phyloP scores from a whole-genome alignment of 2,888 invertebrate species.

The Polymixis flavicincta region DNA sequence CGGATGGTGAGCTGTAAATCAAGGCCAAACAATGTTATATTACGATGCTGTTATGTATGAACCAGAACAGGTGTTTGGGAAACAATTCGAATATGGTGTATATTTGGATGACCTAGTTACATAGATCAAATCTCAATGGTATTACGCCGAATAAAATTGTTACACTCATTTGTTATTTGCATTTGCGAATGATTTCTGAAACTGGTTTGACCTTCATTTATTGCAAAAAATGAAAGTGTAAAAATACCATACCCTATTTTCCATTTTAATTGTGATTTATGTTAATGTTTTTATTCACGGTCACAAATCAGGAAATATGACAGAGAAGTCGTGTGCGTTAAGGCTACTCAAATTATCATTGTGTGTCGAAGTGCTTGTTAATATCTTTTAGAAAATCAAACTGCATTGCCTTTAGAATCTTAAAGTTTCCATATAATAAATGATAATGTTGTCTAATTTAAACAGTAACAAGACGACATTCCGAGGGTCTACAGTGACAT shows the following conservation, averaged over 20 bases:
- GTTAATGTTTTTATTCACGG: slow-evolving; percentile 11
- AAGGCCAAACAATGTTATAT: slow-evolving; percentile 76
- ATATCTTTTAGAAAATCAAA: slow-evolving; percentile 13
- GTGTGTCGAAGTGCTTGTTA: slow-evolving; percentile 4
- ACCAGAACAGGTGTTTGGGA: slow-evolving; percentile 70
- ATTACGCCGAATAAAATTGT: slow-evolving; percentile 38
- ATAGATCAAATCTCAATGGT: slow-evolving; percentile 34
- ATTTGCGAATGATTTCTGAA: slow-evolving; percentile 31
- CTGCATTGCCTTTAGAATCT: no score
- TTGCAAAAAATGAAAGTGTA: no score
- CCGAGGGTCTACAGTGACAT: slow-evolving; percentile 78
- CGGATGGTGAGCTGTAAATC: slow-evolving; percentile 71
- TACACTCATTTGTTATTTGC: slow-evolving; percentile 40
- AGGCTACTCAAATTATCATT: slow-evolving; percentile 12
- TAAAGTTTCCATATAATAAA: background rate
- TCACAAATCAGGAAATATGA: slow-evolving; percentile 21
- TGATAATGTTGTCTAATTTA: background rate
- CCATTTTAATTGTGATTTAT: slow-evolving; percentile 27
- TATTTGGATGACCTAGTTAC: slow-evolving; percentile 69
- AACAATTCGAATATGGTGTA: slow-evolving; percentile 66
- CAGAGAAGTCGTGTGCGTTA: background rate
- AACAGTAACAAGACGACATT: slow-evolving; percentile 58
- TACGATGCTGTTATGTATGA: slow-evolving; percentile 71
- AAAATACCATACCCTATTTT: slow-evolving; percentile 19
- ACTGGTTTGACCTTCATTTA: slow-evolving; percentile 11